These are phyloP conservation scores for Palythoa grandiflora DNA, from an alignment of 92 coral and sea anemone genomes.

Conservation along the genomic window DNA sequence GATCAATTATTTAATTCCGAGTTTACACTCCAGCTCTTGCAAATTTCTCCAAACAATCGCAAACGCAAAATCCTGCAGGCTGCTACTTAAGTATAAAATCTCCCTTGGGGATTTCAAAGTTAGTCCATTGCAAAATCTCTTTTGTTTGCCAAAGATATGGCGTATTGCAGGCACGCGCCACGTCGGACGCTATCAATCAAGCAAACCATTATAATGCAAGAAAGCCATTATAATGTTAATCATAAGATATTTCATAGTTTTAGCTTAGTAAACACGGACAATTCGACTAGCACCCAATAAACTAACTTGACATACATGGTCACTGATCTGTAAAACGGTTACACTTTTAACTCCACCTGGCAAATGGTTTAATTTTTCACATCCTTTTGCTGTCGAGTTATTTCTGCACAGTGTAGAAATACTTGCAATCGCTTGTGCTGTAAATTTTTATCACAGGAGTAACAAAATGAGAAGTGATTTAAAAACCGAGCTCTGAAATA, in stretches of 20 bases:
- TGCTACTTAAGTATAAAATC: background rate
- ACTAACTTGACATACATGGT: conserved; percentile 28
- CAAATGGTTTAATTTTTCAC: conserved; percentile 7
- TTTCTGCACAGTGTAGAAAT: background rate
- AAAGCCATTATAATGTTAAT: conserved; percentile 80
- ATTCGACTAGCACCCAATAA: conserved; percentile 18
- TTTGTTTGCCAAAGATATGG: conserved; percentile 18
- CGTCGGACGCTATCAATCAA: conserved; percentile 76
- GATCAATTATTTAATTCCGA: background rate
- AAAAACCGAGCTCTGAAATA: background rate
- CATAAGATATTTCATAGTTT: conserved; percentile 64
- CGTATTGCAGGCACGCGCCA: conserved; percentile 90
- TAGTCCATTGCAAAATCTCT: conserved; percentile 24
- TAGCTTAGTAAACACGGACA: conserved; percentile 62
- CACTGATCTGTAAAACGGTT: conserved; percentile 42
- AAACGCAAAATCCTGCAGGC: conserved; percentile 2
- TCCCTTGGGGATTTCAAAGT: conserved; percentile 38
- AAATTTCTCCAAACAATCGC: conserved; percentile 32
- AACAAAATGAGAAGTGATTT: background rate
- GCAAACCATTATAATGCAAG: conserved; percentile 67
- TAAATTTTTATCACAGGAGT: background rate
- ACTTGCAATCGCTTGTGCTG: background rate
- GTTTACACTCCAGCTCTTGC: conserved; percentile 12
- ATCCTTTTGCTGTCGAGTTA: background rate
- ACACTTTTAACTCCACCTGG: conserved; percentile 42